Percentiles rank a stretch among this genome's conserved stretches.
These are phyloP conservation scores for Drosophila triauraria DNA, from an alignment of 1,140 invertebrate genomes.

Conservation along the genomic window DNA sequence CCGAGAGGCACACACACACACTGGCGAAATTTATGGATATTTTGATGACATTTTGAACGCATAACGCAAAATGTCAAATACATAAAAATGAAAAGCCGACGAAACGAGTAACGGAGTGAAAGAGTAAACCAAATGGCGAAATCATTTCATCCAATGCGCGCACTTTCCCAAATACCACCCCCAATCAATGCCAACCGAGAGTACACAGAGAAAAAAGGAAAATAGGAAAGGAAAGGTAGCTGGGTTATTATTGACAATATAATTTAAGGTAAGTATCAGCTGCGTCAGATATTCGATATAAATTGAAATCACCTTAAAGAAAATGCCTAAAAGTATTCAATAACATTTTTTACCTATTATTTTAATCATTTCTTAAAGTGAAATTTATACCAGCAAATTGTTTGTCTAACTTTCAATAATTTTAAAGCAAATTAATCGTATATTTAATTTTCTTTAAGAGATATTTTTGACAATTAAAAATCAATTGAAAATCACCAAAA, in stretches of 20 bases:
- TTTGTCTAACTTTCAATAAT: no score
- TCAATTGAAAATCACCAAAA: no score
- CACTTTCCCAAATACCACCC: slow-evolving; percentile 18
- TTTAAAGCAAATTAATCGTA: no score
- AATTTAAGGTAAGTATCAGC: neutral
- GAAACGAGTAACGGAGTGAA: slow-evolving; percentile 45
- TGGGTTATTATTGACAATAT: neutral
- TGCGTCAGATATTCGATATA: no score
- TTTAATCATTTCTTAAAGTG: no score
- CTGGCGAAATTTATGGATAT: slow-evolving; percentile 66
- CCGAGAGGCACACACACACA: slow-evolving; percentile 1
- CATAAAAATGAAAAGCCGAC: slow-evolving; percentile 66
- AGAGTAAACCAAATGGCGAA: slow-evolving; percentile 68
- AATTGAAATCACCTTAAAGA: neutral
- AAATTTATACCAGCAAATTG: no score
- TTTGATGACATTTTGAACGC: slow-evolving; percentile 75
- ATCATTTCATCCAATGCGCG: slow-evolving; percentile 68
- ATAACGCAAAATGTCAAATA: slow-evolving; percentile 77
- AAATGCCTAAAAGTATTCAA: neutral
- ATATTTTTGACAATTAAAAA: no score
- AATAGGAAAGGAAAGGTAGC: no score
- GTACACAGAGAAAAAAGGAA: neutral
- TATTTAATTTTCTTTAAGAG: no score
- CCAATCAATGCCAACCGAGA: neutral
- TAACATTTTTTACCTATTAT: no score